phyloP scores from a whole-genome alignment of 2,113 vertebrate species.

The Entelurus aequoreus region DNA sequence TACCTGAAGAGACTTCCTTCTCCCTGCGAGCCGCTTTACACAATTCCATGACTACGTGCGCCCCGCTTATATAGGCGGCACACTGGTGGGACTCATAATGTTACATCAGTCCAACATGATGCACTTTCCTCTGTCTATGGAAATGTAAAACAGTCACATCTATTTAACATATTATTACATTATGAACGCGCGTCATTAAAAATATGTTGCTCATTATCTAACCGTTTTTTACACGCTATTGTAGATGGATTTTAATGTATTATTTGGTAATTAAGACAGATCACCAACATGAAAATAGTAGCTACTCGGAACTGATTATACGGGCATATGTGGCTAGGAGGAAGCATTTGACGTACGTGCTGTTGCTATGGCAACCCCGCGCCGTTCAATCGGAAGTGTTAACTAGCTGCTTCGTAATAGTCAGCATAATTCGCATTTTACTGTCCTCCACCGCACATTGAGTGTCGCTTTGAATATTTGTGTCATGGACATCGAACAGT shows the following conservation, averaged over 20 bases:
- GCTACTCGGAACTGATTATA: constrained; percentile 10
- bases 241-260: neutral
- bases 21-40: neutral
- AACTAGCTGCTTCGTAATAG: no score
- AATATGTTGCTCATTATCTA: no score
- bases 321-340: neutral
- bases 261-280: neutral
- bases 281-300: neutral
- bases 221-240: neutral
- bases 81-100: neutral
- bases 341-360: constrained; percentile 27
- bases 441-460: neutral
- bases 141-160: no score
- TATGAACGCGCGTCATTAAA: neutral
- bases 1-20: constrained; percentile 31
- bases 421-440: no score
- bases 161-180: neutral
- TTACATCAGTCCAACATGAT: neutral
- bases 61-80: constrained; percentile 7
- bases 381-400: neutral
- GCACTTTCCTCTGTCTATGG: no score
- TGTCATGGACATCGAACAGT: neutral
- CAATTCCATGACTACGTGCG: constrained; percentile 1
- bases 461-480: neutral
- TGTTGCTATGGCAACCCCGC: constrained; percentile 18